phyloP scores from a whole-genome alignment of 2,888 invertebrate species.

The Heliconius aoede region DNA sequence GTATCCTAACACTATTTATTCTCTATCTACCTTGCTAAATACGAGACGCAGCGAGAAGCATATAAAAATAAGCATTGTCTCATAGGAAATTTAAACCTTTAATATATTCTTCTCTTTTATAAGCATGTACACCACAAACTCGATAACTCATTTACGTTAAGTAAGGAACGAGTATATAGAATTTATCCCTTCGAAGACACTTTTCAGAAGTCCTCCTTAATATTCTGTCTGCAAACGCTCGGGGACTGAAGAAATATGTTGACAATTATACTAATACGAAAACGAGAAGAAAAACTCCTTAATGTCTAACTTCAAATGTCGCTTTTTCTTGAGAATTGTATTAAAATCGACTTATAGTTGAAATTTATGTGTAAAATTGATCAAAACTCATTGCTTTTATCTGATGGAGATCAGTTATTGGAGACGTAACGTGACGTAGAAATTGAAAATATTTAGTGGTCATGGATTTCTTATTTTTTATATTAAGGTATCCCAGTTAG shows the following conservation, averaged over 20 bases:
- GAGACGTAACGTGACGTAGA: not conserved
- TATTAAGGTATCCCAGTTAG: too few species aligned
- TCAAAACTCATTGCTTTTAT: not conserved
- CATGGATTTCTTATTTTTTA: too few species aligned
- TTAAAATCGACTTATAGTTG: slow-evolving; percentile 10
- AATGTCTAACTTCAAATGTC: not conserved
- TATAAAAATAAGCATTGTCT: not conserved
- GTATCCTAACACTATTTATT: not conserved
- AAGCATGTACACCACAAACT: not conserved
- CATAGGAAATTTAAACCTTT: not conserved
- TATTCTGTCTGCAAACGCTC: slow-evolving; percentile 13
- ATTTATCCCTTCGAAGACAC: slow-evolving; percentile 22
- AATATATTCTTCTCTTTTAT: not conserved
- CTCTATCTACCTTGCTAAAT: not conserved
- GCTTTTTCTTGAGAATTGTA: not conserved
- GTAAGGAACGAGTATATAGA: not conserved
- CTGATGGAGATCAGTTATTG: not conserved
- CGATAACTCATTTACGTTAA: slow-evolving; percentile 13
- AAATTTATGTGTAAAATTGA: not conserved
- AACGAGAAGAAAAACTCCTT: slow-evolving; percentile 16
- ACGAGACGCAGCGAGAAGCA: not conserved
- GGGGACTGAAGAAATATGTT: slow-evolving; percentile 24
- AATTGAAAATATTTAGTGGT: too few species aligned
- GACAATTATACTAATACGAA: slow-evolving; percentile 11
- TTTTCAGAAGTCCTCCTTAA: slow-evolving; percentile 23